Evolutionary conservation across 1,140 invertebrate species (phyloP).

Genomic region (Pseudobourletiella spinata): DNA sequence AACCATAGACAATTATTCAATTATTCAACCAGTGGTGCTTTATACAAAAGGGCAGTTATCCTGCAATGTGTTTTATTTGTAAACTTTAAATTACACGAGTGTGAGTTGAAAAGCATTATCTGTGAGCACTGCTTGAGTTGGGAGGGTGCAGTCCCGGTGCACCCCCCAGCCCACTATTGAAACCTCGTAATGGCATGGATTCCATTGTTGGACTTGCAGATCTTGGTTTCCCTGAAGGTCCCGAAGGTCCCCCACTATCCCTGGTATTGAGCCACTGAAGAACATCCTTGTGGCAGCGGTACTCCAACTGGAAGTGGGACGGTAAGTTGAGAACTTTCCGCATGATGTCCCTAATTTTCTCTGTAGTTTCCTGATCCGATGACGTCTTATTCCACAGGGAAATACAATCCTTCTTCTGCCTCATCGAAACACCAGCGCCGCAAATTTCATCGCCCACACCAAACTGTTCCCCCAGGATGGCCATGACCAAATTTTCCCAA

Average conservation of each 20-base stretch:
- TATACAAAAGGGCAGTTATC: no score
- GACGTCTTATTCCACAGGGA: slow-evolving; percentile 97
- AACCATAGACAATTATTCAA: no score
- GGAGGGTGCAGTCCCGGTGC: slow-evolving; percentile 15
- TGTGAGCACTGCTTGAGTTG: slow-evolving; percentile 10
- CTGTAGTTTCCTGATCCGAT: slow-evolving; percentile 73
- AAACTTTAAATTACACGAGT: slow-evolving; percentile 4
- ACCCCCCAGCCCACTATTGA: slow-evolving; percentile 9
- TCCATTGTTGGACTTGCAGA: slow-evolving; percentile 17
- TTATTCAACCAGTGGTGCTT: no score
- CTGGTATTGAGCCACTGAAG: slow-evolving; percentile 30
- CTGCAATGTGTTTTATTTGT: neutral
- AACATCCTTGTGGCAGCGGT: slow-evolving; percentile 42
- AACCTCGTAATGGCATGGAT: neutral
- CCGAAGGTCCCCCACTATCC: slow-evolving; percentile 6
- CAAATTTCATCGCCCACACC: slow-evolving; percentile 98
- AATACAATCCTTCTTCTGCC: slow-evolving; percentile 94
- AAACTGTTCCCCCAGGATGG: slow-evolving; percentile 97
- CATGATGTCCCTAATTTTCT: slow-evolving; percentile 89
- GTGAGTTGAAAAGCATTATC: slow-evolving; percentile 2
- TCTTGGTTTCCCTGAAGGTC: slow-evolving; percentile 12
- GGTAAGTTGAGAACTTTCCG: slow-evolving; percentile 88
- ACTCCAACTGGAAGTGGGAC: slow-evolving; percentile 84
- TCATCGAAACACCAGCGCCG: slow-evolving; percentile 89
- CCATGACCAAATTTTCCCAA: slow-evolving; percentile 97